Base-by-base conservation (phyloP, 2,888 invertebrate species). In the Linnaemya tessellans region DNA sequence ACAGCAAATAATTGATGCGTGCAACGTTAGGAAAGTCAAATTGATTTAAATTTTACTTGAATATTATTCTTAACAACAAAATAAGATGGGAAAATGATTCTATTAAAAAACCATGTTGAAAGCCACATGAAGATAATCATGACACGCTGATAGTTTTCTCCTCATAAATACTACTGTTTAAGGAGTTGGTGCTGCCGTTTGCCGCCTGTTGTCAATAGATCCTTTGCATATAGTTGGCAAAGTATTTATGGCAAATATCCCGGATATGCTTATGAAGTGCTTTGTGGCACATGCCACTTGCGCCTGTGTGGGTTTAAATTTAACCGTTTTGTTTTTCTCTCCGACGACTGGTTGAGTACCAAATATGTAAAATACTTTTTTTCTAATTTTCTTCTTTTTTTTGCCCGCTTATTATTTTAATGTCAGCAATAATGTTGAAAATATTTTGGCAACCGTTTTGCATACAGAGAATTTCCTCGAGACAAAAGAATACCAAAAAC, bases 1-100 rank as follows among this genome's bases (percentile, higher is more conserved):
- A 22, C 20, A 43, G 46, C 3, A 49, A 64, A 56, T 54, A 75
- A 7, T 49, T 49, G n/a, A 49, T 49, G 54, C 30, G 22, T 43
- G 11, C 38, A 18, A 30, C 54, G 46, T 22, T n/a, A 18, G 20
- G 51, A 56, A 74, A 71, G n/a, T 56, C 30, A 68, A 80, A 79
- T 80, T 80, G 84, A 84, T 83, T 83, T 73, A 67, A 73, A 84
- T 84, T 74, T 79, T 62, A 68, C 25, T 64, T 25, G 35, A 79
- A 79, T 46, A 18, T 60, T 30, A 56, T 51, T 38, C 15, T 18
- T 7, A 35, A 30, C 43, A 60, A 65, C 46, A 64, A 25, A 30
- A 70, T 18, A 30, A 51, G 22, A n/a, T 46, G 15, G 51, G 11
- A 79, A 35, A 41, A 43, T 10, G 9, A 38, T 8, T 30, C 5